Conservation (phyloP, 1,140 invertebrate species). For the Magallana angulata region DNA sequence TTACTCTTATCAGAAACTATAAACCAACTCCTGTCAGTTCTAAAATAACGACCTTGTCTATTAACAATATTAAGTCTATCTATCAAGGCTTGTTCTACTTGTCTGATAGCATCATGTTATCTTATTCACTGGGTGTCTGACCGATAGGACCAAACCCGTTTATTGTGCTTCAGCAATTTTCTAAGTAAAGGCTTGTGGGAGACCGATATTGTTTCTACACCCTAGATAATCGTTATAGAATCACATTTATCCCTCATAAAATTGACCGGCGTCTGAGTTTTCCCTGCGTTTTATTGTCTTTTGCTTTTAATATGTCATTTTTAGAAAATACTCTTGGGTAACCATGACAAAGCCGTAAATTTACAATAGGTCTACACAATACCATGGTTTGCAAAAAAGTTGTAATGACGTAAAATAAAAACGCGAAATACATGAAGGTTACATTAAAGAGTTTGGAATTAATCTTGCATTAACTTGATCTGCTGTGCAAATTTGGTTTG, state of each 20-base stretch:
- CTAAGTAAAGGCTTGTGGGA: neutral
- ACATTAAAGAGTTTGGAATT: too few relatives aligned
- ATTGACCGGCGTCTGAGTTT: neutral
- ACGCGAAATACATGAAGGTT: neutral
- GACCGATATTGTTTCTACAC: neutral
- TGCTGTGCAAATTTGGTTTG: too few relatives aligned
- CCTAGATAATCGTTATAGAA: constrained; percentile 7
- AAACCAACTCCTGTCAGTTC: neutral
- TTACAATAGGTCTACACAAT: neutral
- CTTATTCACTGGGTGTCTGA: neutral
- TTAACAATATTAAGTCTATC: neutral
- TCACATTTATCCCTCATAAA: constrained; percentile 14
- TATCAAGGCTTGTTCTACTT: neutral
- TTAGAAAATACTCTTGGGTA: neutral
- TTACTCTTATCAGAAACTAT: neutral
- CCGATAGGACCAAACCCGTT: neutral
- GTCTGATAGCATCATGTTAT: neutral
- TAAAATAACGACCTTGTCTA: neutral
- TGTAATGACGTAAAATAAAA: constrained; percentile 3
- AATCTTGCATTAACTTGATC: too few relatives aligned
- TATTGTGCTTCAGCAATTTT: constrained; percentile 22
- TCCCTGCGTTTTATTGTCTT: neutral
- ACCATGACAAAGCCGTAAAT: neutral
- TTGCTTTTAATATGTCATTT: constrained; percentile 26
- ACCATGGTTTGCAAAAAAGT: neutral